These are phyloP conservation scores for Oryzias curvinotus DNA, from an alignment of 2,113 vertebrate species.

Conservation along the genomic window DNA sequence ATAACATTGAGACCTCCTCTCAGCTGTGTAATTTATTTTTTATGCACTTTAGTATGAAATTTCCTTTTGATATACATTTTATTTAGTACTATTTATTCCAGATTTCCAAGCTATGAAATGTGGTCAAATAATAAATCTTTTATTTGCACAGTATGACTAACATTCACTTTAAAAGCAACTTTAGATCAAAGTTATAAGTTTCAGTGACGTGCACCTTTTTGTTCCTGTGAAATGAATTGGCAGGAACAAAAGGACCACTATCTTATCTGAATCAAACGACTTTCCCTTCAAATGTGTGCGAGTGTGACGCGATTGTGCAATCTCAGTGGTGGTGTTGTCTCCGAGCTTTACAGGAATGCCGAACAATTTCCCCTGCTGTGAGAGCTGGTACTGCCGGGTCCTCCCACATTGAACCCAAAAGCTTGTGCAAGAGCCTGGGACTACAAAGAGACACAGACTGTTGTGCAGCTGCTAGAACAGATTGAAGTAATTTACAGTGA, in stretches of 20 bases:
- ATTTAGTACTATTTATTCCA: too few species aligned
- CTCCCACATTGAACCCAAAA: conserved; percentile 60
- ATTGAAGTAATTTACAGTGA: conserved; percentile 31
- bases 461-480: conserved; percentile 38
- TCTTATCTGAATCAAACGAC: not conserved
- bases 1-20: conserved; percentile 6
- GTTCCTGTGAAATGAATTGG: not conserved
- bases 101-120: too few species aligned
- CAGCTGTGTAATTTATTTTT: not conserved
- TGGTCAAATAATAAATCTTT: too few species aligned
- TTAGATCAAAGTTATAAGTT: not conserved
- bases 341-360: conserved; percentile 57
- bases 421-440: conserved; percentile 55
- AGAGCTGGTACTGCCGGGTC: conserved; percentile 49
- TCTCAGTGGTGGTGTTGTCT: conserved; percentile 45
- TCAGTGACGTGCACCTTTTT: not conserved
- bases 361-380: conserved; percentile 70
- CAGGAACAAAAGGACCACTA: not conserved
- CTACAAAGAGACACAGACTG: conserved; percentile 54
- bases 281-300: not conserved
- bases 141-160: too few species aligned
- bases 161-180: too few species aligned
- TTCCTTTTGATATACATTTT: too few species aligned
- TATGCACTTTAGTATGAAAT: too few species aligned
- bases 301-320: conserved; percentile 10